These are phyloP conservation scores for Prosapia bicincta DNA, from an alignment of 2,888 invertebrate genomes.

Conservation along the genomic window DNA sequence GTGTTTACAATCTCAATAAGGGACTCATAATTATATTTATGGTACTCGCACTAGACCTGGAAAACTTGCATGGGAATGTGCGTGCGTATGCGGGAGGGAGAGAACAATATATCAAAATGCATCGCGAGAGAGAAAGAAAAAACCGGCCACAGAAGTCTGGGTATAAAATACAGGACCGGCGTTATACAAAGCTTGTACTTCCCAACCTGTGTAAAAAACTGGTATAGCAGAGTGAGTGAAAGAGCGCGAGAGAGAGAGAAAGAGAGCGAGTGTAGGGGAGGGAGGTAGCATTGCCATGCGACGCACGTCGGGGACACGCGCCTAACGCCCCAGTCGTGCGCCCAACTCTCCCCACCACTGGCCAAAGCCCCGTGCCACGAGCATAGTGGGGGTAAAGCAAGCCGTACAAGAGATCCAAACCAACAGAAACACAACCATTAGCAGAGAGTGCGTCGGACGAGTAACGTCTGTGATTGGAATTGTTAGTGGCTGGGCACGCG, in stretches of 20 bases:
- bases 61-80: background rate
- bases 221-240: background rate
- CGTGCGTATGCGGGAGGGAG: background rate
- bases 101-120: background rate
- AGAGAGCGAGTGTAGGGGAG: background rate
- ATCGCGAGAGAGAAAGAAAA: constrained; percentile 9
- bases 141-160: constrained; percentile 10
- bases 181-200: constrained; percentile 22
- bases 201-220: constrained; percentile 24
- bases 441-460: constrained; percentile 3
- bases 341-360: constrained; percentile 46
- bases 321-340: constrained; percentile 20
- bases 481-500: background rate
- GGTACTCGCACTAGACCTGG: background rate
- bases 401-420: constrained; percentile 55
- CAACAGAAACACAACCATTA: constrained; percentile 44
- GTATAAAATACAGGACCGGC: constrained; percentile 28
- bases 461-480: background rate
- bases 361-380: constrained; percentile 47
- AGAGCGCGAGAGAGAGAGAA: background rate
- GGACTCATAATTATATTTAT: background rate
- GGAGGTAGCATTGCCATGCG: constrained; percentile 31
- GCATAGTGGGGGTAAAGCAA: constrained; percentile 46
- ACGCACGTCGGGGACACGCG: constrained; percentile 39
- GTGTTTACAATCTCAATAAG: background rate